Conservation (phyloP, 1,140 invertebrate genomes). For the Diuraphis noxia region DNA sequence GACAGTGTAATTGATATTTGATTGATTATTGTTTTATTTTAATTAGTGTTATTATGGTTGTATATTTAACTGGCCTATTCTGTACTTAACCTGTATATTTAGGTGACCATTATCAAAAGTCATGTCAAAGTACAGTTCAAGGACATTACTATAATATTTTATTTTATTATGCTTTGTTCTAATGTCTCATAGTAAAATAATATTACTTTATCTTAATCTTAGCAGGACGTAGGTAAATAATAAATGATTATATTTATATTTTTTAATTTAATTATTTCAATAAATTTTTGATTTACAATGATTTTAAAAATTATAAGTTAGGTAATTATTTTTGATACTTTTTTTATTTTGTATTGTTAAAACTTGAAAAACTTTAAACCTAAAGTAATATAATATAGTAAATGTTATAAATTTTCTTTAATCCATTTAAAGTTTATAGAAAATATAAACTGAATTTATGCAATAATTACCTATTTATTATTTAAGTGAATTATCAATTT, state of each 20-base stretch:
- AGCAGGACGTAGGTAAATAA: neutral
- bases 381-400: too few relatives aligned
- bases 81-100: neutral
- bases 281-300: too few relatives aligned
- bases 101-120: neutral
- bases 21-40: neutral
- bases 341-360: neutral
- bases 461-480: too few relatives aligned
- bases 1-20: neutral
- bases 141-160: neutral
- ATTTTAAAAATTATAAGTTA: too few relatives aligned
- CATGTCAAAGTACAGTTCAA: neutral
- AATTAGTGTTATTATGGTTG: neutral
- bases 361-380: too few relatives aligned
- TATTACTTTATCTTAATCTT: neutral
- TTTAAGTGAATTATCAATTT: too few relatives aligned
- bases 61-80: too few relatives aligned
- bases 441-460: neutral
- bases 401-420: neutral
- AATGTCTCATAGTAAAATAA: neutral
- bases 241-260: neutral
- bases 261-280: too few relatives aligned
- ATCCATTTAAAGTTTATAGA: neutral
- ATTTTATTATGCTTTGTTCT: neutral
- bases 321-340: neutral